Conservation (phyloP, 2,888 invertebrate species). For the Mesodorylaimus sp. region DNA sequence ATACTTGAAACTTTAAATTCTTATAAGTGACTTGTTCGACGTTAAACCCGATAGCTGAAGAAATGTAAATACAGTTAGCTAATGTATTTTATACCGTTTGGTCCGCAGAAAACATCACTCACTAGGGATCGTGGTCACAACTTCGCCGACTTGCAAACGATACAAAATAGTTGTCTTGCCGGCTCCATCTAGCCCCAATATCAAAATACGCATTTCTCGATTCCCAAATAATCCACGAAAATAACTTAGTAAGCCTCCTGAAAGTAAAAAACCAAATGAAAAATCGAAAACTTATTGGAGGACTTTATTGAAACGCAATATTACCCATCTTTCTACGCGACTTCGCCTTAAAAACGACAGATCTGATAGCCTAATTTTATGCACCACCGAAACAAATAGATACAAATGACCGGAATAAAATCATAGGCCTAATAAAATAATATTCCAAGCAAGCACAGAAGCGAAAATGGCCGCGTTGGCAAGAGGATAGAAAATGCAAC, state of each 20-base stretch:
- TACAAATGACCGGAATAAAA: too few relatives aligned
- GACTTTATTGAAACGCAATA: too few relatives aligned
- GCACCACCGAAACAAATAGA: too few relatives aligned
- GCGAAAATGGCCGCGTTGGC: too few relatives aligned
- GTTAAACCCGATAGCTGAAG: slow-evolving; percentile 86
- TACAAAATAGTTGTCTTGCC: slow-evolving; percentile 92
- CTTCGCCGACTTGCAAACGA: slow-evolving; percentile 85
- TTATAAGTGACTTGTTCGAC: slow-evolving; percentile 97
- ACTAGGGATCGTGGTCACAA: slow-evolving; percentile 67
- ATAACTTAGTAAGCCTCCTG: slow-evolving; percentile 87
- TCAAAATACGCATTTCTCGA: slow-evolving; percentile 41
- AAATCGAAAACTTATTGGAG: too few relatives aligned
- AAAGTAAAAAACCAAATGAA: slow-evolving; percentile 31
- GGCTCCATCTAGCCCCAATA: slow-evolving; percentile 40
- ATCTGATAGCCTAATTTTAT: too few relatives aligned
- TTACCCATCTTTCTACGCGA: too few relatives aligned
- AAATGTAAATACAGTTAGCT: slow-evolving; percentile 8
- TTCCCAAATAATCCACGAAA: slow-evolving; percentile 60
- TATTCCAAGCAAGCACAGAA: too few relatives aligned
- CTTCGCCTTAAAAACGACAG: too few relatives aligned
- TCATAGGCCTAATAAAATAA: too few relatives aligned
- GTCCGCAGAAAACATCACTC: slow-evolving; percentile 2
- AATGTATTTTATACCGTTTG: too few relatives aligned
- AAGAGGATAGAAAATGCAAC: too few relatives aligned
- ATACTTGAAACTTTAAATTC: slow-evolving; percentile 94